phyloP scores from a whole-genome alignment of 2,113 vertebrate species.

The Halcyon senegalensis region DNA sequence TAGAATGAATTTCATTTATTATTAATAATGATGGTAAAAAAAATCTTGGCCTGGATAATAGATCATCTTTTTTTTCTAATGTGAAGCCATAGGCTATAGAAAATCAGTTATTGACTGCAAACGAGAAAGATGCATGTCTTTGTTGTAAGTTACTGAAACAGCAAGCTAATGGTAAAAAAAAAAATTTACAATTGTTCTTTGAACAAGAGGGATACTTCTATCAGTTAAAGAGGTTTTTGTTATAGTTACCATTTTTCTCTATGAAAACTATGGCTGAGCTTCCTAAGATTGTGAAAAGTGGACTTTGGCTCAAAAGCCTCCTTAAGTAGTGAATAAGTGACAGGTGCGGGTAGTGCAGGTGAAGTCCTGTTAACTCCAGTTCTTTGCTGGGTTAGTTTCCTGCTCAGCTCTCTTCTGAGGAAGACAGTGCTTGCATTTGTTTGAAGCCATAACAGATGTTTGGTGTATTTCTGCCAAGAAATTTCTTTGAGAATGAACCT shows the following conservation, averaged over 20 bases:
- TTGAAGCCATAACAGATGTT: background rate
- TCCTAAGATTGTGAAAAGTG: background rate
- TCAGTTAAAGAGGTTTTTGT: background rate
- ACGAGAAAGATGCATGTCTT: background rate
- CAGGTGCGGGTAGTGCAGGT: background rate
- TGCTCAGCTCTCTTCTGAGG: background rate
- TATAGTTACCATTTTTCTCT: background rate
- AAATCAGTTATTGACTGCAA: slow-evolving; percentile 18
- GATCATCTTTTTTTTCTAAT: background rate
- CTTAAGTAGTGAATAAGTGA: background rate
- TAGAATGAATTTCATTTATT: background rate
- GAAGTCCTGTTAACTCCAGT: background rate
- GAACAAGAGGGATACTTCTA: background rate
- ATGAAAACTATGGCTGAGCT: background rate
- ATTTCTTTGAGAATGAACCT: background rate
- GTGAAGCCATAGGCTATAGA: background rate
- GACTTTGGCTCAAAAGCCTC: background rate
- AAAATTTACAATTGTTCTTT: background rate
- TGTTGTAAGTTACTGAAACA: background rate
- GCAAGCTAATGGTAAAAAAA: background rate
- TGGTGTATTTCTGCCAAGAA: background rate
- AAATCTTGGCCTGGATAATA: background rate
- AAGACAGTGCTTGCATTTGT: background rate
- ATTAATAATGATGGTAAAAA: slow-evolving; percentile 7
- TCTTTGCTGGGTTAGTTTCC: background rate